Evolutionary conservation across 2,888 invertebrate species (phyloP).

Genomic region (Hemicrepidius hirtus): DNA sequence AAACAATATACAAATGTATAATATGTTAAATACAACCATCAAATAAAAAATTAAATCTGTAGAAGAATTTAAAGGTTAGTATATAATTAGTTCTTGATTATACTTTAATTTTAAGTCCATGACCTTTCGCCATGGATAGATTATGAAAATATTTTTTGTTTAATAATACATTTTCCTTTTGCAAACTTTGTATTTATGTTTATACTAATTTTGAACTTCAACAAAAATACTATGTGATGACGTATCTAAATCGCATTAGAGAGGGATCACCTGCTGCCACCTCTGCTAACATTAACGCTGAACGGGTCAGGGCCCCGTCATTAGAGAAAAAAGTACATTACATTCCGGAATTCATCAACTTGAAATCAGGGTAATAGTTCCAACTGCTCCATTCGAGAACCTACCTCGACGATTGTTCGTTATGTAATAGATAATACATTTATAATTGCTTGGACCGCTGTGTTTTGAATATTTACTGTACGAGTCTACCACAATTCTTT

Average conservation of each 20-base stretch:
- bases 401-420: conserved; percentile 38
- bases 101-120: conserved; percentile 16
- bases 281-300: conserved; percentile 45
- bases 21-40: not conserved
- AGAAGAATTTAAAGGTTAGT: conserved; percentile 17
- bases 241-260: conserved; percentile 42
- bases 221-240: conserved; percentile 37
- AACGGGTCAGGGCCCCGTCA: conserved; percentile 54
- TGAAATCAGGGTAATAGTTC: conserved; percentile 51
- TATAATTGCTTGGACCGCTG: conserved; percentile 41
- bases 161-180: not conserved
- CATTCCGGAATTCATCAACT: conserved; percentile 56
- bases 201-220: not conserved
- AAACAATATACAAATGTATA: not conserved
- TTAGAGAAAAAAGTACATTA: conserved; percentile 57
- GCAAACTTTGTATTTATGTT: not conserved
- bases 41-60: conserved; percentile 7
- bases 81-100: conserved; percentile 23
- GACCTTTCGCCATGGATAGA: conserved; percentile 8
- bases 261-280: conserved; percentile 39
- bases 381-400: conserved; percentile 44
- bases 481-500: conserved; percentile 18
- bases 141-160: conserved; percentile 1
- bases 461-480: conserved; percentile 28
- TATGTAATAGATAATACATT: conserved; percentile 45